Percentiles rank a stretch among this genome's conserved stretches.
These are phyloP conservation scores for Mesocentrotus franciscanus DNA, from an alignment of 53 echinoderm and acorn worm genomes.

Conservation along the genomic window DNA sequence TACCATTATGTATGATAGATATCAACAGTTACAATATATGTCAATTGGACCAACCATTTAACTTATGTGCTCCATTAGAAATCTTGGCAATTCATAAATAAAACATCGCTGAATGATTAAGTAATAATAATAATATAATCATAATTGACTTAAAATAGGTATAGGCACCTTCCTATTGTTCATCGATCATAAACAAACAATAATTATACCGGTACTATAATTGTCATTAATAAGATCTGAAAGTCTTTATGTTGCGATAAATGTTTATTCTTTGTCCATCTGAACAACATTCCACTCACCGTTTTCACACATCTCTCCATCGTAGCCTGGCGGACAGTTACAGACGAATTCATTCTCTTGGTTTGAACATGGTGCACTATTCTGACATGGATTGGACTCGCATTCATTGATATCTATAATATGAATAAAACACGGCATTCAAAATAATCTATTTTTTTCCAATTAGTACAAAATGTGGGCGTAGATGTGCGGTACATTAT, in stretches of 20 bases:
- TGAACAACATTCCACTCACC: background rate
- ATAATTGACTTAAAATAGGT: too few species aligned
- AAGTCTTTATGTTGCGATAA: too few species aligned
- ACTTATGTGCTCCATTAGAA: too few species aligned
- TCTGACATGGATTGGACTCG: constrained; percentile 3
- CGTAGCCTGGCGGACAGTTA: background rate
- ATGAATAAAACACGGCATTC: background rate
- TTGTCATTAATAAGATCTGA: background rate
- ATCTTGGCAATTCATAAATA: too few species aligned
- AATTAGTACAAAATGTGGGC: background rate
- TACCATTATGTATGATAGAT: too few species aligned
- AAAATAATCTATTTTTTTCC: background rate
- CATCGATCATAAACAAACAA: too few species aligned
- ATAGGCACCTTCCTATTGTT: too few species aligned
- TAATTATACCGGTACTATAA: background rate
- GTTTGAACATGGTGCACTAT: constrained; percentile 34
- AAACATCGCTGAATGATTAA: too few species aligned
- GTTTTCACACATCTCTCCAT: constrained; percentile 1
- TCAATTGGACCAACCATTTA: too few species aligned
- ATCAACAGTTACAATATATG: too few species aligned
- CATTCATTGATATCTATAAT: constrained; percentile 47
- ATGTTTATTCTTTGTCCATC: background rate
- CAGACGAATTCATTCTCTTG: constrained; percentile 11
- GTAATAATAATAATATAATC: too few species aligned
- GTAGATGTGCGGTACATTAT: too few species aligned